Evolutionary conservation across 2,888 invertebrate species (phyloP).

Genomic region (Epiblema foenella): DNA sequence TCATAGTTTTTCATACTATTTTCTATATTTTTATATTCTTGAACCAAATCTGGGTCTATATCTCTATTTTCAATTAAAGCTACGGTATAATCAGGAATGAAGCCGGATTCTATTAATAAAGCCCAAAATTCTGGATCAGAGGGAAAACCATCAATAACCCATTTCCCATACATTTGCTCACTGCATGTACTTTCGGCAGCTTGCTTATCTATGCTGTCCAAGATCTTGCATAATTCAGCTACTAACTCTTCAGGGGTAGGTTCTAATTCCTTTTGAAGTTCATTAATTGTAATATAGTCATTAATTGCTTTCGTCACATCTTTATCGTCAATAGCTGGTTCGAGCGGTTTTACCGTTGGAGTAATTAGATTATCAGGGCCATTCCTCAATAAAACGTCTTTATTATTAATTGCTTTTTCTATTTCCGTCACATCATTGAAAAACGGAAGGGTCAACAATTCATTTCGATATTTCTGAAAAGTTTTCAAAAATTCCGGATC

Average conservation of each 20-base stretch:
- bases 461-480: conserved; percentile 50
- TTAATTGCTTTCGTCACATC: conserved; percentile 74
- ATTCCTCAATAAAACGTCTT: conserved; percentile 60
- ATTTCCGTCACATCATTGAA: conserved; percentile 62
- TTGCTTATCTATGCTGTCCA: conserved; percentile 69
- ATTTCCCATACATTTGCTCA: conserved; percentile 76
- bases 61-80: conserved; percentile 81
- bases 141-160: conserved; percentile 86
- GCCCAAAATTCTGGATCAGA: conserved; percentile 78
- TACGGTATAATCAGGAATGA: conserved; percentile 84
- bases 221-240: conserved; percentile 65
- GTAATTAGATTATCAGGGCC: conserved; percentile 68
- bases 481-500: conserved; percentile 46
- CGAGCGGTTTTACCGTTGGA: conserved; percentile 56
- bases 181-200: conserved; percentile 56
- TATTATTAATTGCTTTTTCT: conserved; percentile 52
- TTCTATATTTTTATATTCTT: conserved; percentile 68
- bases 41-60: conserved; percentile 63
- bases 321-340: conserved; percentile 75
- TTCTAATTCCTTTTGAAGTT: conserved; percentile 72
- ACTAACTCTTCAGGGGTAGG: conserved; percentile 75
- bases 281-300: conserved; percentile 67
- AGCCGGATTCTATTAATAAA: conserved; percentile 69
- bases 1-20: conserved; percentile 60
- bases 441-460: conserved; percentile 62